Evolutionary conservation across 2,797 vertebrate species (phyloP), one percentile per base, ranked within the genome.

Genomic region (Martes flavigula): DNA sequence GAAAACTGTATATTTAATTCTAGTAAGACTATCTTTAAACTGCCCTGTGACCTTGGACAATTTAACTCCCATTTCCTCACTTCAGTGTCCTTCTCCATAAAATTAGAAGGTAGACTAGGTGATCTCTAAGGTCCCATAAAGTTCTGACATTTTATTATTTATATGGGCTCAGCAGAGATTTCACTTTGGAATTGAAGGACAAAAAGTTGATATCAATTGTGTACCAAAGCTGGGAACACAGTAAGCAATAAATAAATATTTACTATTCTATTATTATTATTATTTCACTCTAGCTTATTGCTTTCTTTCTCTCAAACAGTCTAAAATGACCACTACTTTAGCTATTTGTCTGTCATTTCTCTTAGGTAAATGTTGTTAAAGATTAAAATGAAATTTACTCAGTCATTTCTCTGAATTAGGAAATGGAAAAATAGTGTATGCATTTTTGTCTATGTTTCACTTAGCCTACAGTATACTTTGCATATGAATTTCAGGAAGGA

Each of bases 1-100:
- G 25, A 96, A 93, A 90, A 79, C 17, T 88, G n/a, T 23, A n/a
- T 82, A 73, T 78, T 93, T 93, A 90, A 93, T 90, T n/a, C n/a
- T 58, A 85, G 48, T 86, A 84, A 84, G 43, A 75, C 5, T n/a
- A 48, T 4, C 38, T 87, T 94, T 75, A 72, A 87, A 89, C 8
- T 90, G 10, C 62, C 54, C 27, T 79, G 2, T 90, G 64, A 84
- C n/a, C 38, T 93, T 87, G 25, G n/a, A 73, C 17, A 86, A 60
- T 83, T 66, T 58, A 93, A 78, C 17, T 85, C 3, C 58, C 10
- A 82, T 88, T 62, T 85, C 32, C 23, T 96, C 51, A 70, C 14
- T 48, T 90, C 84, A 93, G 30, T 60, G 30, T 84, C 10, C 2
- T 96, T 83, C 60, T 21, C 6, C 32, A 73, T 95, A 81, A 95